Conservation (phyloP, 2,113 vertebrate genomes). For the Oncorhynchus clarkii region DNA sequence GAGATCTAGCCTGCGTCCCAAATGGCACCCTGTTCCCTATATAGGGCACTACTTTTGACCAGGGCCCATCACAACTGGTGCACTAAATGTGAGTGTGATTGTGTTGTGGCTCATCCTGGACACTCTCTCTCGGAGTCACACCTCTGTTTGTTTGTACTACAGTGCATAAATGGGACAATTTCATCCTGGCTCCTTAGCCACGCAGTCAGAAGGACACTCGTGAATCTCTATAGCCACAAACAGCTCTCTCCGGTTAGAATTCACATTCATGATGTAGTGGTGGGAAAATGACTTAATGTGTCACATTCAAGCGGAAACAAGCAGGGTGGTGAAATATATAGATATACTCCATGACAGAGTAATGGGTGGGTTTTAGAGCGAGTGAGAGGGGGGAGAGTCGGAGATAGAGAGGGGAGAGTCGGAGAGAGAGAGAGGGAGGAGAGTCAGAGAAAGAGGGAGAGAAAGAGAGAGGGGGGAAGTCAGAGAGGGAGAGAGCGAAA, state of each 20-base stretch:
- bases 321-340: background rate
- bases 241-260: no score
- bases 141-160: background rate
- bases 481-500: background rate
- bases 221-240: no score
- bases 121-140: background rate
- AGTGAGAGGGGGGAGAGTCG: background rate
- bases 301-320: background rate
- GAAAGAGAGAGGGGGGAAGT: background rate
- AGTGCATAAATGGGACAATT: background rate
- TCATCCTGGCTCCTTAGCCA: background rate
- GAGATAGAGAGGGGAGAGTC: background rate
- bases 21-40: background rate
- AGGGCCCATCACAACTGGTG: no score
- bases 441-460: background rate
- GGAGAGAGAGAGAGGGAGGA: background rate
- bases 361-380: background rate
- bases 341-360: background rate
- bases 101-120: background rate
- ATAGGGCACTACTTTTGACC: no score
- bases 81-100: background rate
- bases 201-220: no score
- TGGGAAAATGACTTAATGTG: conserved; percentile 22
- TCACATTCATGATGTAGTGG: background rate
- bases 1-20: background rate